Evolutionary conservation across 2,113 vertebrate genomes (phyloP).

Genomic region (Hippocampus comes): DNA sequence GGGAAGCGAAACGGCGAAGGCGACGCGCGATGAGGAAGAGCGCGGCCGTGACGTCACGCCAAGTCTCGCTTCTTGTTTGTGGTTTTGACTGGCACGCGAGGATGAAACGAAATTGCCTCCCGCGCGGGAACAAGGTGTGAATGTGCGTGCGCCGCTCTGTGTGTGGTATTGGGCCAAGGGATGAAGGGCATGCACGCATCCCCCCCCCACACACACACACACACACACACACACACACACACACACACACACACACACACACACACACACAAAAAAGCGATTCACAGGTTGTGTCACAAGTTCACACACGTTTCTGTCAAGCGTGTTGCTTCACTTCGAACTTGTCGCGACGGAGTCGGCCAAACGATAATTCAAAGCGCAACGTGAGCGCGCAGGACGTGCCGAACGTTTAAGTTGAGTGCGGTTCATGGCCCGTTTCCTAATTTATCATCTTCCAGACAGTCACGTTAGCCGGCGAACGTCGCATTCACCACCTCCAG

Average conservation of each 20-base stretch:
- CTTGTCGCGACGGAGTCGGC: not conserved
- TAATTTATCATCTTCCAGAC: not conserved
- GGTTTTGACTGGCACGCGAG: not conserved
- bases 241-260: too few species aligned
- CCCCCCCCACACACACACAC: too few species aligned
- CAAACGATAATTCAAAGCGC: too few species aligned
- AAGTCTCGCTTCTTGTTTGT: not conserved
- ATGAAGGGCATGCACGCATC: not conserved
- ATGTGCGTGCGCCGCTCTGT: not conserved
- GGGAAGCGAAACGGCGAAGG: not conserved
- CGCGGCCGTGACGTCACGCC: not conserved
- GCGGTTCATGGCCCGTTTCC: not conserved
- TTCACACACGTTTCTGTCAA: constrained; percentile 11
- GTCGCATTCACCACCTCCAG: not conserved
- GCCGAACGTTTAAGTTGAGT: not conserved
- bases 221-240: too few species aligned
- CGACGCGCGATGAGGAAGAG: not conserved
- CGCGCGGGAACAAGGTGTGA: not conserved
- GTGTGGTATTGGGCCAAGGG: not conserved
- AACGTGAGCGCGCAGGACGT: too few species aligned
- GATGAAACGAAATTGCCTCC: constrained; percentile 5
- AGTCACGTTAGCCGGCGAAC: not conserved
- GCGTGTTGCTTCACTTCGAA: constrained; percentile 14
- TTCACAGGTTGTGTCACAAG: constrained; percentile 1
- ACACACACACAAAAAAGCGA: not conserved